Conservation (phyloP, 2,797 vertebrate genomes). For the Trachurus trachurus region DNA sequence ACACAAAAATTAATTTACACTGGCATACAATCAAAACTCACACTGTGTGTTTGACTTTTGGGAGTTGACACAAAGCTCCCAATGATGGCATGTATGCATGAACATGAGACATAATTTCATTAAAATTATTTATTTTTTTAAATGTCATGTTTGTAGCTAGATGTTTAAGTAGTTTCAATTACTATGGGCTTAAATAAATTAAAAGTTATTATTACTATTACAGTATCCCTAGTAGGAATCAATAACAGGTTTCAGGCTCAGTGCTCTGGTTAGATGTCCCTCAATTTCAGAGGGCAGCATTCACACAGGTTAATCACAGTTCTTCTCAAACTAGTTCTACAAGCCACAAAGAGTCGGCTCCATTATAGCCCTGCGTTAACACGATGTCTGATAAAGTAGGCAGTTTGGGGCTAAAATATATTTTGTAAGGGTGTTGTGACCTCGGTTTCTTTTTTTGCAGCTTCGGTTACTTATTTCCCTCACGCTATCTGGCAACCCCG, state of each 20-base stretch:
- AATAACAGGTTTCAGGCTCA: background rate
- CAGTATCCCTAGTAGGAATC: background rate
- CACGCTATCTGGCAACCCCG: slow-evolving; percentile 80
- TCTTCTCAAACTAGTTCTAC: background rate
- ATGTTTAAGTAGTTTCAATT: background rate
- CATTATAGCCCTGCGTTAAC: background rate
- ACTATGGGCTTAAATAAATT: background rate
- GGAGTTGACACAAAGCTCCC: background rate
- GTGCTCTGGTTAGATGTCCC: background rate
- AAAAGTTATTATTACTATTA: background rate
- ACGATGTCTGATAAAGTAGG: background rate
- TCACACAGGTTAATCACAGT: background rate
- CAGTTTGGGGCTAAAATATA: background rate
- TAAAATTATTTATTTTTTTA: background rate
- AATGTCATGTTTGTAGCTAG: background rate
- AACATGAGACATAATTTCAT: background rate
- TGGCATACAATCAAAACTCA: background rate
- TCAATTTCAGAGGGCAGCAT: background rate
- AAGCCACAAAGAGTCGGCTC: background rate
- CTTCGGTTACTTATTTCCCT: slow-evolving; percentile 66
- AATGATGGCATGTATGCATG: background rate
- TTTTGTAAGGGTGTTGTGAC: slow-evolving; percentile 11
- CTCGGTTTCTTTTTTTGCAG: slow-evolving; percentile 25
- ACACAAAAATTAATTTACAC: background rate
- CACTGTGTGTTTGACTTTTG: background rate